Base-by-base conservation (phyloP, 2,113 vertebrate genomes). In the Marcusenius ussheri region DNA sequence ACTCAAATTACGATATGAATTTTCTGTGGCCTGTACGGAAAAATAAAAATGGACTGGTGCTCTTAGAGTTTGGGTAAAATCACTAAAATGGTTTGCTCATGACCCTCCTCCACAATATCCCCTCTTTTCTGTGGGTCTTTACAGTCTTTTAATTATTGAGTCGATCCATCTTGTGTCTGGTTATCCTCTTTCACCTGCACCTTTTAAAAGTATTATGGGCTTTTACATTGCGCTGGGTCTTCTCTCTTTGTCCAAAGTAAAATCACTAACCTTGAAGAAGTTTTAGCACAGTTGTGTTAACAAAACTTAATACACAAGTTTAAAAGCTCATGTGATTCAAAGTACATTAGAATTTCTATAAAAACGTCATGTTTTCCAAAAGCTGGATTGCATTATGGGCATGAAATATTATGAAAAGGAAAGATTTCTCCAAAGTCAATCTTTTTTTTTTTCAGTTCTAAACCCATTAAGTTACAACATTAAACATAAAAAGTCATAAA, bases 1-100 rank as follows among this genome's bases (percentile, higher is more conserved):
- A 47, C 70, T n/a, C 49, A 56, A 87, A 80, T 87, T 15, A 85
- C 50, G 53, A 88, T 53, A 90, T 90, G 45, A 21, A 58, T 90
- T 70, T 85, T 45, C 42, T 35, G 70, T 50, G 15, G 83, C 45
- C n/a, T 85, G 46, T 47, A 85, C 10, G 8, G 21, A 56, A 62
- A 53, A 31, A 87, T 49, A 19, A 87, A 17, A 50, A 24, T 8
- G 27, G 66, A 51, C 11, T 17, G 47, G 45, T 35, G 13, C 24
- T 27, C 8, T 24, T n/a, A 62, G 58, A 62, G 6, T 62, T 62
- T 62, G 1, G 58, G 58, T 11, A 27, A 66, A 66, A 66, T 66
- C 8, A 27, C n/a, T 62, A 62, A n/a, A n/a, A 66, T 66, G 58
- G n/a, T 66, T 66, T 66, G 8, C 8, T 66, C 9, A 66, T 27